Conservation (phyloP, 2,797 vertebrate species). For the Erpetoichthys calabaricus region DNA sequence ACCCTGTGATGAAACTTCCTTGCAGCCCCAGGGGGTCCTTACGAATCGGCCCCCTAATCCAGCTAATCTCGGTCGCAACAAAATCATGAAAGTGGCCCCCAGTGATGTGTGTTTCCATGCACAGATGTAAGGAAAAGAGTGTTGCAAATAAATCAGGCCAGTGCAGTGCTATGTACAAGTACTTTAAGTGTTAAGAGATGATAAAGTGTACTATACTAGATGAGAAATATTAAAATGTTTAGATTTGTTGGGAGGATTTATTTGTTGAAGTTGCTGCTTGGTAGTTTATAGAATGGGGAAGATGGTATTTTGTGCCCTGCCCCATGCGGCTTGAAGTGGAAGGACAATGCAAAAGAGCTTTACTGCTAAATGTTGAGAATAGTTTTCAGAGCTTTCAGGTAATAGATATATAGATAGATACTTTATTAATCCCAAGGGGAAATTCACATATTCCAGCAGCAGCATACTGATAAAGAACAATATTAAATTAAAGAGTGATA, state of each 20-base stretch:
- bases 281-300: conserved; percentile 31
- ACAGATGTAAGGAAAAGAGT: conserved; percentile 30
- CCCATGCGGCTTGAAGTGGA: conserved; percentile 44
- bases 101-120: conserved; percentile 37
- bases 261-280: conserved; percentile 28
- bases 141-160: conserved; percentile 26
- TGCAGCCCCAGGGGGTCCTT: conserved; percentile 72
- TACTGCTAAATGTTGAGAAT: conserved; percentile 46
- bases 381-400: conserved; percentile 35
- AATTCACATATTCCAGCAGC: too few species aligned
- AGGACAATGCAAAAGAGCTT: conserved; percentile 49
- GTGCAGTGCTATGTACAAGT: conserved; percentile 20
- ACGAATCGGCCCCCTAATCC: conserved; percentile 67
- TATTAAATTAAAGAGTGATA: too few species aligned
- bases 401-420: too few species aligned
- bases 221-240: conserved; percentile 1
- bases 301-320: conserved; percentile 29
- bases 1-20: conserved; percentile 79
- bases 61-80: conserved; percentile 62
- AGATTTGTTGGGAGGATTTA: conserved; percentile 28
- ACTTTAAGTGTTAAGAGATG: not conserved
- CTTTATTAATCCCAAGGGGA: too few species aligned
- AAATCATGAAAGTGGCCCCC: conserved; percentile 57
- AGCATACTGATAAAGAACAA: too few species aligned
- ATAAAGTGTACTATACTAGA: too few species aligned